Conservation (phyloP, 2,797 vertebrate species). For the Sphenopsis melanotis region DNA sequence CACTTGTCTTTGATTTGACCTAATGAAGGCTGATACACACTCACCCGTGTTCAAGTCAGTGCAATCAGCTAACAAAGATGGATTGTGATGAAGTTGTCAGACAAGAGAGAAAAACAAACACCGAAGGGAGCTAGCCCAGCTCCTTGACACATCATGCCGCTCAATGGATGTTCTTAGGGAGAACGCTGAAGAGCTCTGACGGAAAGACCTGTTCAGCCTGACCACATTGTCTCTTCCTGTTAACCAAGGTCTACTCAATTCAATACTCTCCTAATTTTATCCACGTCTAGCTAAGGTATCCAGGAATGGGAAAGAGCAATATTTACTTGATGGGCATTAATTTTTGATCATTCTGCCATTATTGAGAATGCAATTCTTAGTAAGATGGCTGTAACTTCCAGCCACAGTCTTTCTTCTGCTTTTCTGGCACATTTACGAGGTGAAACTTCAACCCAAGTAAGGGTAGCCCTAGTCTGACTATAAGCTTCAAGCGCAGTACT, state of each 20-base stretch:
- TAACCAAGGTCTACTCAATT: background rate
- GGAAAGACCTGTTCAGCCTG: background rate
- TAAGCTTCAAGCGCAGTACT: background rate
- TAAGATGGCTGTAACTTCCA: background rate
- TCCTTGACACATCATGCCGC: conserved; percentile 4
- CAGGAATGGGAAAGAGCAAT: background rate
- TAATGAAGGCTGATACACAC: conserved; percentile 5
- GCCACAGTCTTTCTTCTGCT: background rate
- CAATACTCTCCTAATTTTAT: background rate
- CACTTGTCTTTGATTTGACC: conserved; percentile 24
- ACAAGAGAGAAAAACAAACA: conserved; percentile 42
- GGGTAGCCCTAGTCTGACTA: background rate
- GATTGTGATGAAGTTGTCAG: conserved; percentile 51
- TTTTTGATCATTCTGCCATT: background rate
- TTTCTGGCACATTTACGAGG: background rate
- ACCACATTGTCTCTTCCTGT: background rate
- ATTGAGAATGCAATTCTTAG: background rate
- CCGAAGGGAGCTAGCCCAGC: background rate
- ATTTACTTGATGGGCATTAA: background rate
- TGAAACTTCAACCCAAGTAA: background rate
- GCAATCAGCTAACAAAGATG: conserved; percentile 5
- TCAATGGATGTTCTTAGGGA: conserved; percentile 52
- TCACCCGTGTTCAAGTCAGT: conserved; percentile 46
- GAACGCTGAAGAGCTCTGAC: background rate
- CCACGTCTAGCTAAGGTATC: background rate